Base-by-base conservation (phyloP, 64 coral and sea anemone species). In the Exaiptasia diaphana region DNA sequence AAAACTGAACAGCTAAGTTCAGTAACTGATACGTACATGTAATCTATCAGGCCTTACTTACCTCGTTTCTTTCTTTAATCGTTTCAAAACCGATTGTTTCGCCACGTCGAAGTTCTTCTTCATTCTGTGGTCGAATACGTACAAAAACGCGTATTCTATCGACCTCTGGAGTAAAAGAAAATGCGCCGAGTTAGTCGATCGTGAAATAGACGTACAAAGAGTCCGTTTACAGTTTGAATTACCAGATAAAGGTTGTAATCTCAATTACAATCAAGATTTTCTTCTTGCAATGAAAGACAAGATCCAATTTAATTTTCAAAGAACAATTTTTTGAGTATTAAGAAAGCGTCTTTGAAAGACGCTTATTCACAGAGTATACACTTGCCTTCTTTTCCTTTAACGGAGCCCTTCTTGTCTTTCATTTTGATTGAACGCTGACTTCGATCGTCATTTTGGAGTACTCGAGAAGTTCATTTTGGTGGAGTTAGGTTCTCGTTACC, bases 81-180 rank as follows among this genome's bases (percentile, higher is more conserved):
- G 62, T 53, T 30, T 83, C 81, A 71, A 87, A 68, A 6, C 84
- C 84, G 45, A 57, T 44, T 18, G n/a, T 25, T 56, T 87, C 84
- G 26, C 63, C 55, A 53, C 58, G 25, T 38, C 38, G 27, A 27
- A 63, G 10, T 78, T 87, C 84, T 11, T 87, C 84, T 27, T 39
- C 20, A 43, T 36, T 78, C 21, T 42, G 49, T 3, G 84, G 84
- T 38, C 84, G 60, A 20, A 87, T 56, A 35, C 84, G 84, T 1
- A 87, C 84, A 45, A 67, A 87, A 14, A 87, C 84, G 20, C 74
- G 84, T n/a, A 87, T 78, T 67, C 84, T 76, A 15, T 68, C 84
- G 0, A 70, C 64, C 46, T 87, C 84, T 86, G 46, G 25, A 67
- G 23, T 25, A 68, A 76, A 3, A 35, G 11, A 65, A 65, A n/a